Conservation (phyloP, 2,113 vertebrate genomes). For the Petrocephalus microphthalmus region DNA sequence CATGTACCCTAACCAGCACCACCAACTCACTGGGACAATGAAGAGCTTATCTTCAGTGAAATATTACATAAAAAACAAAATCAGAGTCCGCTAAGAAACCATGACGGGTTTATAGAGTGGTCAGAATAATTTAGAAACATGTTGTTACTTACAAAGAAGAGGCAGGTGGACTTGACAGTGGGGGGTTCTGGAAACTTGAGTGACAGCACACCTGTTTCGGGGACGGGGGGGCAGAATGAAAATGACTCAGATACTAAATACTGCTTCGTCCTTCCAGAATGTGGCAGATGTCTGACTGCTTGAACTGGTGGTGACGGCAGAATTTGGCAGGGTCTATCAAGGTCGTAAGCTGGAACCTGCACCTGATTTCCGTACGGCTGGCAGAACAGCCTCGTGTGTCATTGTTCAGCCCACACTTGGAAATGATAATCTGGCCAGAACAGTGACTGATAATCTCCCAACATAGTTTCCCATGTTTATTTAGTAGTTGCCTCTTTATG, state of each 20-base stretch:
- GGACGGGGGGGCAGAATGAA: neutral
- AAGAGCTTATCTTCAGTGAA: neutral
- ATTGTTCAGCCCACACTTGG: neutral
- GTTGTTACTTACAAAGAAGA: slow-evolving; percentile 85
- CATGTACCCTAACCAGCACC: neutral
- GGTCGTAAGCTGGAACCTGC: neutral
- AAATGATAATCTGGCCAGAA: neutral
- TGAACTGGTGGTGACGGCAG: neutral
- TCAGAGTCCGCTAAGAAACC: neutral
- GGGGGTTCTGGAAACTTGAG: slow-evolving; percentile 95
- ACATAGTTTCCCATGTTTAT: neutral
- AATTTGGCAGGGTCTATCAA: neutral
- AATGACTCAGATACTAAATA: neutral
- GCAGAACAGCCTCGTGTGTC: neutral
- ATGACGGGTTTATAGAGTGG: neutral
- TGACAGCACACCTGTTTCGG: slow-evolving; percentile 77
- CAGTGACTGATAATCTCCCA: neutral
- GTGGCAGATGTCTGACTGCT: neutral
- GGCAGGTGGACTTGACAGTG: slow-evolving; percentile 93
- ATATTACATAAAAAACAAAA: neutral
- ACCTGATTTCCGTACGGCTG: neutral
- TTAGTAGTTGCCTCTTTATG: neutral
- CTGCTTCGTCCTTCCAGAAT: neutral
- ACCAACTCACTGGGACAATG: too few species aligned
- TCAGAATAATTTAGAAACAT: neutral